A percentile compares a stretch with the other conserved stretches of the same genome.
Conservation (phyloP, 2,797 vertebrate species). For the Enteromius mattozi region DNA sequence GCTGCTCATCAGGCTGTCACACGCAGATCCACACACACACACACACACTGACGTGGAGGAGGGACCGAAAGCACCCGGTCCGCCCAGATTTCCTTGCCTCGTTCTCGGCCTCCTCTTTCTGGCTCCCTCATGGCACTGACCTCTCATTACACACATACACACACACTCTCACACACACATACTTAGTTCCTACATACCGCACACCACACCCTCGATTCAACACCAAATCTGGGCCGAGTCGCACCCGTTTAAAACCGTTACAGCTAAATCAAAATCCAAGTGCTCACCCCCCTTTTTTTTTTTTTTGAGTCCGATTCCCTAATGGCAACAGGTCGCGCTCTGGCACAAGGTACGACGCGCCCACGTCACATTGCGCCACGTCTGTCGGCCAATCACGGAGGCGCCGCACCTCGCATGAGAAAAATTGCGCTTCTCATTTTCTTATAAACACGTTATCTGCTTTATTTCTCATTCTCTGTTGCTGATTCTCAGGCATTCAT, state of each 20-base stretch:
- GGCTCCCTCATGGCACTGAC: slow-evolving; percentile 50
- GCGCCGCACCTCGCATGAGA: slow-evolving; percentile 55
- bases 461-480: background rate
- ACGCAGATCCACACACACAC: slow-evolving; percentile 54
- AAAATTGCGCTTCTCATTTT: slow-evolving; percentile 12
- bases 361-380: slow-evolving; percentile 97
- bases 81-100: slow-evolving; percentile 48
- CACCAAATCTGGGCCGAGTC: slow-evolving; percentile 46
- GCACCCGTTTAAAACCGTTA: slow-evolving; percentile 22
- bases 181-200: slow-evolving; percentile 37
- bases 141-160: slow-evolving; percentile 38
- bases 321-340: slow-evolving; percentile 71
- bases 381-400: slow-evolving; percentile 87
- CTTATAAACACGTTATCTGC: background rate
- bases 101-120: slow-evolving; percentile 49
- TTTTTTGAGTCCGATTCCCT: slow-evolving; percentile 35
- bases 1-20: slow-evolving; percentile 48
- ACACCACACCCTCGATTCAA: slow-evolving; percentile 56
- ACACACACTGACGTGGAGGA: slow-evolving; percentile 61
- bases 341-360: slow-evolving; percentile 78
- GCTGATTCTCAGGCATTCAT: slow-evolving; percentile 59
- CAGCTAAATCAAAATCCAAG: slow-evolving; percentile 42
- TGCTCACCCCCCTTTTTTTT: background rate
- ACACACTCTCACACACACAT: slow-evolving; percentile 19
- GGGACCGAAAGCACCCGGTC: slow-evolving; percentile 49